Base-by-base conservation (phyloP, 2,797 vertebrate genomes). In the Balearica regulorum region DNA sequence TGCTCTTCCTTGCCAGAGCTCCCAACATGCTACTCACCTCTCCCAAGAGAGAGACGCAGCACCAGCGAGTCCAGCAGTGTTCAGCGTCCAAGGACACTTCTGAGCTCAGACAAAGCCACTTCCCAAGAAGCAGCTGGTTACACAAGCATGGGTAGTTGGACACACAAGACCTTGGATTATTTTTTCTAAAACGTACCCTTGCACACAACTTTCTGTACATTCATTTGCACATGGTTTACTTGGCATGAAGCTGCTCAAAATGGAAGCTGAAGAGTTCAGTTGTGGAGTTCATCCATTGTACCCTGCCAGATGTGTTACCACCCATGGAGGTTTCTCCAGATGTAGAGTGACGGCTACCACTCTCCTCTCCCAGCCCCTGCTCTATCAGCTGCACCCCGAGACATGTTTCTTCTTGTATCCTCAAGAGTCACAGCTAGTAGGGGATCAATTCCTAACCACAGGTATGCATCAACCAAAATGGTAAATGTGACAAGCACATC, bases 21-120 rank as follows among this genome's bases (percentile, higher is more conserved):
- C 81, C 73, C 66, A 73, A 51, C 33, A 61, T 1, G 4, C 21
- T 26, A 21, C 35, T 86, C 68, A 35, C 46, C 49, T 76, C 64
- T 55, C 53, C 64, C 83, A 83, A 77, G 35, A 69, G 11, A 89
- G 51, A 83, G 37, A 24, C 76, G 57, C 72, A 80, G 72, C 48
- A 95, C 76, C 22, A 11, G 37, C 24, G 7, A 87, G 75, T 61
- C n/a, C 69, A 83, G 85, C 76, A 70, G 51, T 5, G 62, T 88
- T 77, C 51, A 2, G 5, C 2, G 6, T 66, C 66, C 86, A 72
- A 58, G 51, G 43, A 55, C 16, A 9, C 0, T 0, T 43, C 46
- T 48, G 73, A 95, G 68, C 68, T 70, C 61, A 80, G 83, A 64
- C 68, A 79, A 87, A 85, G 55, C 60, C 62, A 90, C 78, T 43